phyloP scores from a whole-genome alignment of 92 coral and sea anemone genomes.

The Palythoa grandis region DNA sequence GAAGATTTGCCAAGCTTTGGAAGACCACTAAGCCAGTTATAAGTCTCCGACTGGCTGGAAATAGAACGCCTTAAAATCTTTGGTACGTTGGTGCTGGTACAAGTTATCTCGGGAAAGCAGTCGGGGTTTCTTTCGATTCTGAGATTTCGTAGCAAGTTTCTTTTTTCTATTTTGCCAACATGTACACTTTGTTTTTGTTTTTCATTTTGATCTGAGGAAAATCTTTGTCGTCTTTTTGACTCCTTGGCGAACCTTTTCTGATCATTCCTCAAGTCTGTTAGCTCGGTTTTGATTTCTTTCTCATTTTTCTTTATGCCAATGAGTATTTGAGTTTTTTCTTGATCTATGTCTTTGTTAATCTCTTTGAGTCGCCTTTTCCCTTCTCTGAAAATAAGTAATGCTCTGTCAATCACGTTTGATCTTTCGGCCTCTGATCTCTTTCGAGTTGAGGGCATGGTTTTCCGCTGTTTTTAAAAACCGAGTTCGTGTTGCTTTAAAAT shows the following conservation, averaged over 20 bases:
- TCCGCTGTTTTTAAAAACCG: too few relatives aligned
- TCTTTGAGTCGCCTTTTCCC: constrained; percentile 59
- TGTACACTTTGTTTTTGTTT: neutral
- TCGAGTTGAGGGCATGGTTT: neutral
- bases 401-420: constrained; percentile 71
- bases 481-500: too few relatives aligned
- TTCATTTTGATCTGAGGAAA: neutral
- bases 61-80: constrained; percentile 70
- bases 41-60: constrained; percentile 69
- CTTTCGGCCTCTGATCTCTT: constrained; percentile 1
- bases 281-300: constrained; percentile 65
- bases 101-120: constrained; percentile 61
- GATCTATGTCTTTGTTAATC: constrained; percentile 61
- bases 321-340: constrained; percentile 56
- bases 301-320: constrained; percentile 65
- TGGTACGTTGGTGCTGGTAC: constrained; percentile 69
- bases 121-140: constrained; percentile 42
- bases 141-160: constrained; percentile 45
- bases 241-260: constrained; percentile 60
- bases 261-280: constrained; percentile 60
- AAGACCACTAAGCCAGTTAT: constrained; percentile 73
- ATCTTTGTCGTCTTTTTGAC: constrained; percentile 9
- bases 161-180: constrained; percentile 14
- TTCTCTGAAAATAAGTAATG: constrained; percentile 70
- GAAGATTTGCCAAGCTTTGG: constrained; percentile 52